A percentile compares a stretch with the other conserved stretches of the same genome.
phyloP scores from a whole-genome alignment of 2,113 vertebrate species.

The Siniperca chuatsi region DNA sequence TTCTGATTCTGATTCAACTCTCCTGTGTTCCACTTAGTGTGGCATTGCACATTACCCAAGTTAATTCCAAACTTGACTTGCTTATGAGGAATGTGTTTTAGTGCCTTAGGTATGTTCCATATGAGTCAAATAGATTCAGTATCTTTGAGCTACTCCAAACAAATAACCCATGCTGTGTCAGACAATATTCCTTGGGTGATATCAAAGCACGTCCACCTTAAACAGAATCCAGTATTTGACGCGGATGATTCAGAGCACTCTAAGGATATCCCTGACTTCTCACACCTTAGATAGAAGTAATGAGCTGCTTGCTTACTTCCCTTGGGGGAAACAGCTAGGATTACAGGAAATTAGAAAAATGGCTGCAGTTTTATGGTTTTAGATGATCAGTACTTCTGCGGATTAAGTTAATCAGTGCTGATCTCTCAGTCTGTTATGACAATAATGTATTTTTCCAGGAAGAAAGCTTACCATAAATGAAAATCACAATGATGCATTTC shows the following conservation, averaged over 20 bases:
- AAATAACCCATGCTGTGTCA: not conserved
- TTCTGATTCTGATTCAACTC: not conserved
- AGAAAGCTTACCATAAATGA: not conserved
- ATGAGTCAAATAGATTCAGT: constrained; percentile 2
- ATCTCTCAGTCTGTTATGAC: not conserved
- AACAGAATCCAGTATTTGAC: constrained; percentile 25
- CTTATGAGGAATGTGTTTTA: not conserved
- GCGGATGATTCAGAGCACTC: constrained; percentile 20
- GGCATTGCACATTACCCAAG: not conserved
- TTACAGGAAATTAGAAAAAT: constrained; percentile 2
- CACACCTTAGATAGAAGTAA: constrained; percentile 12
- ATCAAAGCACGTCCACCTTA: constrained; percentile 6
- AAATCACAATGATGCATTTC: not conserved
- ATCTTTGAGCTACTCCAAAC: not conserved
- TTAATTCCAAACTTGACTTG: not conserved
- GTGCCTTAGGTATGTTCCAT: not conserved
- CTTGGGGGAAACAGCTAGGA: constrained; percentile 6
- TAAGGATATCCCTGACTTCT: constrained; percentile 9
- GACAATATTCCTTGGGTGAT: not conserved
- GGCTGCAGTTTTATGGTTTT: constrained; percentile 12
- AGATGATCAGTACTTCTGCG: not conserved
- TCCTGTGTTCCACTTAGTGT: not conserved
- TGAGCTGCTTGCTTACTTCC: constrained; percentile 25
- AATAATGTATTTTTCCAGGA: not conserved
- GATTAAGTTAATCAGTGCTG: not conserved